Evolutionary conservation across 2,888 invertebrate species (phyloP).

Genomic region (Cremastinae sp.): DNA sequence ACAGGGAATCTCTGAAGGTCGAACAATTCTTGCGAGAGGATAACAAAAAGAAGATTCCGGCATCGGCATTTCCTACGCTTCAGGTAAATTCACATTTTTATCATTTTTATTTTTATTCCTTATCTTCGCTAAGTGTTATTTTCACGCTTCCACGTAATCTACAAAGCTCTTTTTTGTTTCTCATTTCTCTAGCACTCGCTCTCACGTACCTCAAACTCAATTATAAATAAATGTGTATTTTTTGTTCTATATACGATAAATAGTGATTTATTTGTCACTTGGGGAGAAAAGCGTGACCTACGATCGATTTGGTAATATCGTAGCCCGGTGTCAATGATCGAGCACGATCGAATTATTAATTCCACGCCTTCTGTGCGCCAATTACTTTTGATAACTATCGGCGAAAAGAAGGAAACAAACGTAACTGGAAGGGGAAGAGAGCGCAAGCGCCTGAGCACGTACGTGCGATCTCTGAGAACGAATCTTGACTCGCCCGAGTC

Average conservation of each 20-base stretch:
- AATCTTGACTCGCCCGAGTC: slow-evolving; percentile 26
- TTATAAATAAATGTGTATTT: slow-evolving; percentile 51
- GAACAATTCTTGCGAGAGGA: slow-evolving; percentile 85
- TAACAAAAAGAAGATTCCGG: slow-evolving; percentile 81
- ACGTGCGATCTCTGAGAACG: slow-evolving; percentile 22
- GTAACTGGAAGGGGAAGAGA: slow-evolving; percentile 20
- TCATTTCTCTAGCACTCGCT: background rate
- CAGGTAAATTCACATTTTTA: slow-evolving; percentile 70
- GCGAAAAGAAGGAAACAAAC: slow-evolving; percentile 32
- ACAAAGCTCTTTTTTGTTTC: background rate
- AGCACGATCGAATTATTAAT: slow-evolving; percentile 50
- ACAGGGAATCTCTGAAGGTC: slow-evolving; percentile 86
- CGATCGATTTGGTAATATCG: slow-evolving; percentile 49
- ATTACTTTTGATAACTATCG: slow-evolving; percentile 45
- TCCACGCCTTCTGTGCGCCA: slow-evolving; percentile 41
- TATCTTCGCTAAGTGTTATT: background rate
- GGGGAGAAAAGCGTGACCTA: slow-evolving; percentile 23
- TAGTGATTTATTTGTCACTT: slow-evolving; percentile 57
- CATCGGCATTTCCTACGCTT: slow-evolving; percentile 81
- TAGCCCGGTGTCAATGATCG: slow-evolving; percentile 32
- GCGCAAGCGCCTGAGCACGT: slow-evolving; percentile 8
- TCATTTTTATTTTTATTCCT: background rate
- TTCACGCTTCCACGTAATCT: background rate
- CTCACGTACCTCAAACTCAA: slow-evolving; percentile 16
- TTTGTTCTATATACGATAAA: slow-evolving; percentile 57